phyloP scores from a whole-genome alignment of 1,140 invertebrate species.

The Rhyacophila brunnea region DNA sequence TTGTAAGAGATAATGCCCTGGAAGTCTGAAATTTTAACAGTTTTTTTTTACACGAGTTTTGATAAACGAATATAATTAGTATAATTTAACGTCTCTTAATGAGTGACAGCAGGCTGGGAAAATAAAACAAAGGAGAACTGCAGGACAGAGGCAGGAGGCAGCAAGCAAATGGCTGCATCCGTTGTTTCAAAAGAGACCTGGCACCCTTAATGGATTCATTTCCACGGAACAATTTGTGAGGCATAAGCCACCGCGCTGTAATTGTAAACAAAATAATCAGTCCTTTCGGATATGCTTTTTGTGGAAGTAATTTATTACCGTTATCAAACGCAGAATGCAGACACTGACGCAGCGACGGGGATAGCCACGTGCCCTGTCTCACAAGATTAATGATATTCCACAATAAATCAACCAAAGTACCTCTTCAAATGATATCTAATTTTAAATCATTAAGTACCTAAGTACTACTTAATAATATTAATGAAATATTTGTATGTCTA shows the following conservation, averaged over 20 bases:
- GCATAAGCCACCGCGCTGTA: constrained; percentile 9
- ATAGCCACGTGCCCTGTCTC: not conserved
- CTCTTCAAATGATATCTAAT: too few relatives aligned
- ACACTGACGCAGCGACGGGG: not conserved
- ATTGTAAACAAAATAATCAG: constrained; percentile 23
- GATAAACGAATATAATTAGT: too few relatives aligned
- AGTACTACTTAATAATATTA: too few relatives aligned
- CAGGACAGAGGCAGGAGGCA: not conserved
- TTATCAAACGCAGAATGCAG: constrained; percentile 14
- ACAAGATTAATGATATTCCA: too few relatives aligned
- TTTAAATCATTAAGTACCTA: too few relatives aligned
- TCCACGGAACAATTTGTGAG: constrained; percentile 27
- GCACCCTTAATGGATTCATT: constrained; percentile 27
- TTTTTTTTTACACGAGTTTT: not conserved
- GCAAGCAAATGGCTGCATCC: constrained; percentile 12
- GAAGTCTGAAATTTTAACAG: not conserved
- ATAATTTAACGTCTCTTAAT: not conserved
- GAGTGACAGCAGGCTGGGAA: not conserved
- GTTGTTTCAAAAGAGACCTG: not conserved
- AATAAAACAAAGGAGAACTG: not conserved
- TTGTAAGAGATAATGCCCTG: too few relatives aligned
- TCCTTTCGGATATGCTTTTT: constrained; percentile 3
- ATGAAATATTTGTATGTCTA: too few relatives aligned
- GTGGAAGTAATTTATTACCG: constrained; percentile 11
- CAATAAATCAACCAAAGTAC: too few relatives aligned